These are phyloP conservation scores for Alviniconcha marisindica DNA, from an alignment of 1,140 invertebrate genomes.

Conservation along the genomic window DNA sequence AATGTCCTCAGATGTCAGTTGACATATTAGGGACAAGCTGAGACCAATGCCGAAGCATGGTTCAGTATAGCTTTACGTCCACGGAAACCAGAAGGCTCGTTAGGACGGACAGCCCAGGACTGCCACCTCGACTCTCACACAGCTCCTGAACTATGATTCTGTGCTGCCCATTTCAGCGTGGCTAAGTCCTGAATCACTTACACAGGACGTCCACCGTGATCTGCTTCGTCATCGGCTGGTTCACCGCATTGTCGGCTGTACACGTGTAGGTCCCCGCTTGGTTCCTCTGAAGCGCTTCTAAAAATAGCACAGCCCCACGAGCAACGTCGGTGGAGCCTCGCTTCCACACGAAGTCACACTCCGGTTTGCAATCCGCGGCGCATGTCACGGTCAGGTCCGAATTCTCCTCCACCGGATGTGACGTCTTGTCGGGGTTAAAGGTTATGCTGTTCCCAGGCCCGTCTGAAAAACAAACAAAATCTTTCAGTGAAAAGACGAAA, in stretches of 20 bases:
- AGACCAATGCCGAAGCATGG: too few relatives aligned
- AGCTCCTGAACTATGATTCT: too few relatives aligned
- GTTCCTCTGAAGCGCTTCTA: conserved; percentile 5
- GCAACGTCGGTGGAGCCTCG: not conserved
- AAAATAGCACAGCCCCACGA: not conserved
- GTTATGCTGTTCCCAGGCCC: conserved; percentile 30
- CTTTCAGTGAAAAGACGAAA: not conserved
- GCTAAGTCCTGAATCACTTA: conserved; percentile 23
- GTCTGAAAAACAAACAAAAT: conserved; percentile 23
- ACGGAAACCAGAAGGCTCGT: too few relatives aligned
- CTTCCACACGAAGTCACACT: conserved; percentile 27
- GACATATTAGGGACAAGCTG: too few relatives aligned
- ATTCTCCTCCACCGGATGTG: conserved; percentile 20
- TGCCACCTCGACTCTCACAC: too few relatives aligned
- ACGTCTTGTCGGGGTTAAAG: conserved; percentile 30
- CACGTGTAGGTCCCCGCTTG: conserved; percentile 34
- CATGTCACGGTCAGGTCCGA: conserved; percentile 31
- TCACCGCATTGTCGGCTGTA: conserved; percentile 29
- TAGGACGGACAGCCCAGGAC: too few relatives aligned
- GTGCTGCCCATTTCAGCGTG: too few relatives aligned
- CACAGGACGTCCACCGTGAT: conserved; percentile 33
- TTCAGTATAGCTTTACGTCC: too few relatives aligned
- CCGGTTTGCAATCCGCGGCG: conserved; percentile 37
- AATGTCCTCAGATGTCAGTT: too few relatives aligned
- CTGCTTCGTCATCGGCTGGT: not conserved